Evolutionary conservation across 1,140 invertebrate genomes (phyloP).

Genomic region (Tigriopus japonicus): DNA sequence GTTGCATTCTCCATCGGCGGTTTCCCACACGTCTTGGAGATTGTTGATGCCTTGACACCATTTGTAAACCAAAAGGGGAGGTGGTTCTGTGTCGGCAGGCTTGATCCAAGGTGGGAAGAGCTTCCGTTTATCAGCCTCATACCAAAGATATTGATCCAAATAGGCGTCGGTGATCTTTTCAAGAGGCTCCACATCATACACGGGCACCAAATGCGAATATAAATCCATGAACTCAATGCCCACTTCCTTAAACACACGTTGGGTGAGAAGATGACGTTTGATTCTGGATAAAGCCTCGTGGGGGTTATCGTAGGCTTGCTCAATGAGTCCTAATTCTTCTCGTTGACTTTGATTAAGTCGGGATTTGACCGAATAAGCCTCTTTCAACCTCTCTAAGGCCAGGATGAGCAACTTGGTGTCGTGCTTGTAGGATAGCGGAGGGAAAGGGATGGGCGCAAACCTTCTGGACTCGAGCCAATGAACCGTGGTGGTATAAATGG

Average conservation of each 20-base stretch:
- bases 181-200: constrained; percentile 95
- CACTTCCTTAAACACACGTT: constrained; percentile 94
- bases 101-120: constrained; percentile 98
- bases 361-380: constrained; percentile 98
- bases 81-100: constrained; percentile 93
- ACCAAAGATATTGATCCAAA: constrained; percentile 98
- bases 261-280: constrained; percentile 94
- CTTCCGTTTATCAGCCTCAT: constrained; percentile 92
- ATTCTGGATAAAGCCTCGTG: constrained; percentile 97
- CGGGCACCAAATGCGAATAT: constrained; percentile 94
- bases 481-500: constrained; percentile 97
- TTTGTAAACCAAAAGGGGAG: constrained; percentile 91
- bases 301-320: constrained; percentile 99
- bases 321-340: constrained; percentile 93
- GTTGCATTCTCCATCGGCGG: constrained; percentile 92
- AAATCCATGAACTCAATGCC: constrained; percentile 99
- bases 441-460: constrained; percentile 97
- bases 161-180: constrained; percentile 99
- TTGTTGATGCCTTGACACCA: constrained; percentile 72
- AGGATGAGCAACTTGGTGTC: constrained; percentile 96
- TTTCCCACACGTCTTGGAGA: constrained; percentile 90
- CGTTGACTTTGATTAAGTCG: constrained; percentile 94
- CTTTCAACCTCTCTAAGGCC: constrained; percentile 87
- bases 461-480: constrained; percentile 96
- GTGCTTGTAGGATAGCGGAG: constrained; percentile 96